Evolutionary conservation across 2,888 invertebrate genomes (phyloP), one percentile per base, ranked within the genome.

Genomic region (Crepidodera aurea): DNA sequence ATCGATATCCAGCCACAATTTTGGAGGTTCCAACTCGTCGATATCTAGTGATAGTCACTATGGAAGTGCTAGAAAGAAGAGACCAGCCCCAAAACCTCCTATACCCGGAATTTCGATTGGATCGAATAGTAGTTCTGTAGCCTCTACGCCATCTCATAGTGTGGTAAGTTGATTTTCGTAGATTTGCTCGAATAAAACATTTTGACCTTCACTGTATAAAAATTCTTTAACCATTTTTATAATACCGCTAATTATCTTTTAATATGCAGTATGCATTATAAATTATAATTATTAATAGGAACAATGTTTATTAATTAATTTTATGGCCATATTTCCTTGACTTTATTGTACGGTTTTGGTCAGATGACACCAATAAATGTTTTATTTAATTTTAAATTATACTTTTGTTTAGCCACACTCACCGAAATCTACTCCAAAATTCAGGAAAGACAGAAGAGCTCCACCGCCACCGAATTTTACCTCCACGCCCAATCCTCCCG

Each of bases 51-150:
- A 51, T 40, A 73, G 69, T 74, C 39, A 68, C 44, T 73, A 68
- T 15, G 73, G 72, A 10, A 78, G 85, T 51, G 83, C 84, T 2
- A 83, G 87, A 37, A 88, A 86, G 76, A 90, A 90, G 77, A 85
- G 87, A 59, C 86, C 84, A 16, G 90, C 91, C n/a, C 90, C 90
- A 2, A 86, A 84, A 27, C 90, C 90, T 54, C 89, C 86, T 2
- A 62, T 68, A 51, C 73, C 64, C 3, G 64, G 39, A 57, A 62
- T 56, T 50, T 65, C 48, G 40, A 62, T 64, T n/a, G 74, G 73
- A 39, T 75, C 77, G 1, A 69, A 71, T 2, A 69, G 67, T n/a
- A 67, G 71, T 60, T 80, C 79, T 2, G 42, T 76, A 16, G 73
- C 77, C 5, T 78, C 80, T 0, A 81, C 78, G 67, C 79, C 81